Base-by-base conservation (phyloP, 1,140 invertebrate species). In the Drusus annulatus region DNA sequence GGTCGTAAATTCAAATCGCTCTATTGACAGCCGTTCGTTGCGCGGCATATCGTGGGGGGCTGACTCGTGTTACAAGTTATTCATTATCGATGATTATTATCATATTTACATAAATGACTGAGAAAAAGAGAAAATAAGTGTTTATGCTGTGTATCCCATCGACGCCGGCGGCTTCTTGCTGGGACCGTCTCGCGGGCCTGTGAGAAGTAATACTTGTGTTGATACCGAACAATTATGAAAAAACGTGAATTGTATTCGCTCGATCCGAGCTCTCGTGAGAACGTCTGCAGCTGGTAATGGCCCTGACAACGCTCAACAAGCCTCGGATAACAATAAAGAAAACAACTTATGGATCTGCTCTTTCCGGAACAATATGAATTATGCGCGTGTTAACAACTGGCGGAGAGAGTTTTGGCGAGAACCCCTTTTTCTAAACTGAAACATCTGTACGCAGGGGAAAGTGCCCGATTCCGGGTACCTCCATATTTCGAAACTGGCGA, bases 91-190 rank as follows among this genome's bases (percentile, higher is more conserved):
- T 5, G 74, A 31, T 23, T 76, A 62, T 62, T 76, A 62, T 74
- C 52, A 60, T 23, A 28, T 50, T n/a, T 19, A 45, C 17, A 76
- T 54, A 68, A 78, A 69, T 25, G 51, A 21, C 62, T 69, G 76
- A 54, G 76, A 69, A 63, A 77, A 78, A 69, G 76, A 78, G 76
- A 78, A 78, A 78, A 78, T 69, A 54, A 3, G 28, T 69, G 52
- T 78, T 68, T 78, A 68, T 78, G 45, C 51, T 69, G 52, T 78
- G 54, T 78, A 68, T 78, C 62, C 28, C 52, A 78, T 69, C n/a
- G 15, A 25, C 25, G 52, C 21, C 25, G 23, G 5, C 31, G 45
- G 54, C 56, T 78, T 78, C 76, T 69, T 78, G 51, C 31, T 31
- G 56, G 36, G 54, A 76, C 16, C 31, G 45, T 17, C 65, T 45